Evolutionary conservation across 37 sponge, comb jelly and placozoan genomes (phyloP).

Genomic region (Trichoplax adhaerens): DNA sequence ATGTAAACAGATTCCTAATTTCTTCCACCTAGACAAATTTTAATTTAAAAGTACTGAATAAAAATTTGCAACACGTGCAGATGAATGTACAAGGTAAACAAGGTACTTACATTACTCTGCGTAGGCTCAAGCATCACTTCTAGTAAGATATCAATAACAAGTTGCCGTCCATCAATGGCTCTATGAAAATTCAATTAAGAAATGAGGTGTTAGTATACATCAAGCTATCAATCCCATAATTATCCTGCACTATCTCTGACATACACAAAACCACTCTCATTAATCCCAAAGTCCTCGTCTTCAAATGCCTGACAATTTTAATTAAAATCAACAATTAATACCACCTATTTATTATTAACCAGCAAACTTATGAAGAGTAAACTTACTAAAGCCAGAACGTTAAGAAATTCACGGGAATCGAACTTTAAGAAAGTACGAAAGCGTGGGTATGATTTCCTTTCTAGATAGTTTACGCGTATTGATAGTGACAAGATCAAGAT

Average conservation of each 20-base stretch:
- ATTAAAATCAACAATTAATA: background rate
- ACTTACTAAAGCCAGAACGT: conserved; percentile 49
- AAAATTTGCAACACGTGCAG: background rate
- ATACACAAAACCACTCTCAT: background rate
- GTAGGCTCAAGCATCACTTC: conserved; percentile 22
- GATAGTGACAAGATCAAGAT: too few relatives aligned
- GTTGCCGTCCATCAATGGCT: conserved; percentile 30
- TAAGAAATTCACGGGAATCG: conserved; percentile 71
- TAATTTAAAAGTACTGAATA: background rate
- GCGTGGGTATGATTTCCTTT: background rate
- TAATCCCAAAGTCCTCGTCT: conserved; percentile 43
- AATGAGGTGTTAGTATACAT: too few relatives aligned
- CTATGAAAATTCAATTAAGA: background rate
- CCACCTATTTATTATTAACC: background rate
- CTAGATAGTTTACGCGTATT: too few relatives aligned
- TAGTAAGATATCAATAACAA: conserved; percentile 37
- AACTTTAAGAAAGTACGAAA: conserved; percentile 14
- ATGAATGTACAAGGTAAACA: conserved; percentile 21
- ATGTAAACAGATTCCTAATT: conserved; percentile 36
- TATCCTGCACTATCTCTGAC: too few relatives aligned
- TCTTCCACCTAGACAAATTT: background rate
- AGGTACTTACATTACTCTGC: background rate
- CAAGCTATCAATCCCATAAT: too few relatives aligned
- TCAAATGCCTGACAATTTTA: conserved; percentile 39
- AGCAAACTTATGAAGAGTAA: background rate